Percentiles rank a stretch among this genome's conserved stretches.
Conservation (phyloP, 2,888 invertebrate species). For the Shargacucullia verbasci region DNA sequence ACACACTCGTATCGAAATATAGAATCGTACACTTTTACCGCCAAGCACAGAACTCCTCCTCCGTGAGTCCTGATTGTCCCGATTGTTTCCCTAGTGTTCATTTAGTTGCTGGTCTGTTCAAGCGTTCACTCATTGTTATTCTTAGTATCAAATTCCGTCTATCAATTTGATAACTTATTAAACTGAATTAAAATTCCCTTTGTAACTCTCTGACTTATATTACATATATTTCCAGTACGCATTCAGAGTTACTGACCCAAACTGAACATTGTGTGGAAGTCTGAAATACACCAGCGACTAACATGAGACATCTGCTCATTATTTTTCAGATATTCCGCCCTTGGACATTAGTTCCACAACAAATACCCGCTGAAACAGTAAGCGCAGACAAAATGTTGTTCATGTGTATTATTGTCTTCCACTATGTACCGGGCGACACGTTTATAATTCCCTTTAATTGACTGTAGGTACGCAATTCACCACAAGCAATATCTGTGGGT, state of each 20-base stretch:
- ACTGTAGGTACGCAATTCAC: conserved; percentile 65
- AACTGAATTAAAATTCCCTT: not conserved
- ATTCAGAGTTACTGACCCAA: not conserved
- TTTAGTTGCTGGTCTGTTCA: conserved; percentile 78
- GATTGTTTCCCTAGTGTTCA: conserved; percentile 59
- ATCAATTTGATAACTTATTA: not conserved
- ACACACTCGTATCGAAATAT: conserved; percentile 17
- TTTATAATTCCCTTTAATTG: conserved; percentile 67
- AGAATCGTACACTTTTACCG: conserved; percentile 28
- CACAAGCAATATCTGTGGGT: conserved; percentile 68
- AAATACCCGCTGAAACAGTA: conserved; percentile 87
- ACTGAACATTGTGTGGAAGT: conserved; percentile 66
- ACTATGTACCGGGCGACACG: conserved; percentile 80
- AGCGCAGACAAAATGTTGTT: conserved; percentile 86
- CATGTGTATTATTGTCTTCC: conserved; percentile 86
- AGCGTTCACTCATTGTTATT: conserved; percentile 64
- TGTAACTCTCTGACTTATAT: not conserved
- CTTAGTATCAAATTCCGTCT: conserved; percentile 2
- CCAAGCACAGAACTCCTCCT: conserved; percentile 34
- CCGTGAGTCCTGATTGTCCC: conserved; percentile 53
- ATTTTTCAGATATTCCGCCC: conserved; percentile 88
- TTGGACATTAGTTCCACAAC: conserved; percentile 87
- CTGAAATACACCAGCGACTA: conserved; percentile 80
- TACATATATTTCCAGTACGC: conserved; percentile 1
- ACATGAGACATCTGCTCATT: conserved; percentile 85